Base-by-base conservation (phyloP, 2,888 invertebrate species). In the Rapana venosa region DNA sequence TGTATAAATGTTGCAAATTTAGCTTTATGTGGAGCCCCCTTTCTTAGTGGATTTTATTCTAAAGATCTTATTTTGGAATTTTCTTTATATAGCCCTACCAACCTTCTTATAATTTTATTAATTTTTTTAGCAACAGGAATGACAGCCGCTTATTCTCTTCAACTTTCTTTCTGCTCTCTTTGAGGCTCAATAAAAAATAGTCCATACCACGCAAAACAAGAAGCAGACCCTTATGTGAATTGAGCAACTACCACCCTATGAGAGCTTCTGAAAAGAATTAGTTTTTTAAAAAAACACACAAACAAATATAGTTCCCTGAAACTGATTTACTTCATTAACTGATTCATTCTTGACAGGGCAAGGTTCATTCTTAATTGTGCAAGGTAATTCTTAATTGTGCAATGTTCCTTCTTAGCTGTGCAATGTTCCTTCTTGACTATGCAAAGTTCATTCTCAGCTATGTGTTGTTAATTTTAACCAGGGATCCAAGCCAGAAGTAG, bases 21-120 rank as follows among this genome's bases (percentile, higher is more conserved):
- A 66, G 91, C 93, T 47, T 89, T 95, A 77, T 92, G 91, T 35
- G 95, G 95, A 0, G 90, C 93, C 30, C 95, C 95, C 22, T 95
- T 95, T 92, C 86, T 94, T 87, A 91, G 94, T 0, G 94, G 94
- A 0, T 95, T 94, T 91, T 95, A 94, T 83, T 94, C 95, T 87
- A 95, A 95, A 91, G 95, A 95, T 87, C 77, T 93, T 87, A 94
- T 95, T 91, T 32, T 95, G 47, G 94, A 94, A 88, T 36, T 84
- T 22, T 86, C 83, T 0, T 87, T 93, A 26, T 26, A 30, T 4
- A 35, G 70, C 0, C 70, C 84, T 32, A 79, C 87, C 84, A 90
- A 88, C 22, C 0, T 74, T 1, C 0, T 92, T 81, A 32, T 74
- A 20, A 4, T 91, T 0, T 0, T 89, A 0, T 47, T 91, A 15